phyloP scores from a whole-genome alignment of 92 coral and sea anemone species.

The Diadumene lineata region DNA sequence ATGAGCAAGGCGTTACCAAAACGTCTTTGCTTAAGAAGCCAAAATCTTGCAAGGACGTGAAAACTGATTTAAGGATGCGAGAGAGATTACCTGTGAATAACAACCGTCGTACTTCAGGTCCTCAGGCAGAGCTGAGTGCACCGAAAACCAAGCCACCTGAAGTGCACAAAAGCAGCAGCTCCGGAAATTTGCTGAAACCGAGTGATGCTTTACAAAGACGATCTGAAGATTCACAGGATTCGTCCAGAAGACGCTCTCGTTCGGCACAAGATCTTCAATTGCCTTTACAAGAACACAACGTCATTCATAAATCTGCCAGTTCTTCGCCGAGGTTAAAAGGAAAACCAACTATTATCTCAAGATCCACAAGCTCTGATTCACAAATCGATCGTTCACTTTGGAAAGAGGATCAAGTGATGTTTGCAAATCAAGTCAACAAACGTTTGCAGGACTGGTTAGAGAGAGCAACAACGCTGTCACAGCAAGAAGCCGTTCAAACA shows the following conservation, averaged over 20 bases:
- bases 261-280: background rate
- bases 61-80: background rate
- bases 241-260: slow-evolving; percentile 5
- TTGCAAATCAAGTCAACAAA: slow-evolving; percentile 37
- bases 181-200: slow-evolving; percentile 4
- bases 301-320: background rate
- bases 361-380: background rate
- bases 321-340: slow-evolving; percentile 7
- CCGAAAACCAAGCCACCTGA: background rate
- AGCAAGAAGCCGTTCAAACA: background rate
- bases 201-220: background rate
- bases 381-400: slow-evolving; percentile 14
- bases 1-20: slow-evolving; percentile 4
- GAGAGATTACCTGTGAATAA: background rate
- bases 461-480: slow-evolving; percentile 32
- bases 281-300: background rate
- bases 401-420: slow-evolving; percentile 36
- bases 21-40: background rate
- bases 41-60: background rate
- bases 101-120: background rate
- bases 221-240: background rate
- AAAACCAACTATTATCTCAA: background rate
- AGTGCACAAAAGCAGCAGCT: slow-evolving; percentile 9
- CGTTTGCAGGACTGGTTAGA: slow-evolving; percentile 33
- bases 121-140: background rate